Evolutionary conservation across 2,888 invertebrate species (phyloP).

Genomic region (Aporophyla lueneburgensis): DNA sequence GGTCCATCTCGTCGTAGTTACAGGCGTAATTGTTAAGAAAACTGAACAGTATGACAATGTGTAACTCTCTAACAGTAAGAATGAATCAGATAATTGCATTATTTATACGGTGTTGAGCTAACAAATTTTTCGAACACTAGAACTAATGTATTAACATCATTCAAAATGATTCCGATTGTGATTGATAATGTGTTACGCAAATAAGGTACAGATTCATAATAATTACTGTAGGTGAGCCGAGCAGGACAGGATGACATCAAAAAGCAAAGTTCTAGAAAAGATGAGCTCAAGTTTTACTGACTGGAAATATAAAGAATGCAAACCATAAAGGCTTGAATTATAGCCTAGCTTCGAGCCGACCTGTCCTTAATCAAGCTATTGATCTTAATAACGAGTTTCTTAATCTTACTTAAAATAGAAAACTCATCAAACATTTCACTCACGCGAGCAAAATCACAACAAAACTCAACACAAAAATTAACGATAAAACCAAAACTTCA

Average conservation of each 20-base stretch:
- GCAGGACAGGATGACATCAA: neutral
- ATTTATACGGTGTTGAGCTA: too few relatives aligned
- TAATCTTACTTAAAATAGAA: constrained; percentile 9
- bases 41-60: too few relatives aligned
- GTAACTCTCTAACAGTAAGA: too few relatives aligned
- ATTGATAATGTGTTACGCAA: too few relatives aligned
- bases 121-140: too few relatives aligned
- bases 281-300: neutral
- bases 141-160: too few relatives aligned
- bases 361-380: neutral
- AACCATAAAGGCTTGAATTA: neutral
- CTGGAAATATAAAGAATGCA: neutral
- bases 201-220: neutral
- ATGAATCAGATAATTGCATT: too few relatives aligned
- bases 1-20: neutral
- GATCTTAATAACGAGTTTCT: neutral
- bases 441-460: constrained; percentile 18
- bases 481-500: constrained; percentile 48
- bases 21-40: neutral
- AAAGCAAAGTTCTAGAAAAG: neutral
- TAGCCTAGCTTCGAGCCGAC: neutral
- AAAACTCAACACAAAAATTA: constrained; percentile 42
- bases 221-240: neutral
- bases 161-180: too few relatives aligned
- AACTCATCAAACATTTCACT: constrained; percentile 23